Conservation (phyloP, 1,140 invertebrate genomes). For the Neotoxoptera formosana region DNA sequence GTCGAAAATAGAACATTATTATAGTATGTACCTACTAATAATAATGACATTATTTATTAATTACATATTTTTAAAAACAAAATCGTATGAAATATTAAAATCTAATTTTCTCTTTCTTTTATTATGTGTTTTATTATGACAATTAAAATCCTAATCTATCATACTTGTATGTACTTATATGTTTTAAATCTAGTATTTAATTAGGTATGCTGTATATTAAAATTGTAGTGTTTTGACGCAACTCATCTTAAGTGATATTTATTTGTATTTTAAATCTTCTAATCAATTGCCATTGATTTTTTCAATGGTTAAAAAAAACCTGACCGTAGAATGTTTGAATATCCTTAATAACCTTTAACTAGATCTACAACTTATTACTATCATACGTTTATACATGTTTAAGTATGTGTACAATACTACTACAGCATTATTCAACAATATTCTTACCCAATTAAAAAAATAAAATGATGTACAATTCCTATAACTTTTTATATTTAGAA, state of each 20-base stretch:
- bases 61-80: slow-evolving; percentile 32
- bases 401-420: not conserved
- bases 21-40: slow-evolving; percentile 38
- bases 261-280: not conserved
- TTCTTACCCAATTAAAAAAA: not conserved
- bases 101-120: slow-evolving; percentile 27
- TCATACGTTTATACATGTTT: not conserved
- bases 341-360: not conserved
- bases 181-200: not conserved
- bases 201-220: not conserved
- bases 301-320: not conserved
- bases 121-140: not conserved
- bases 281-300: not conserved
- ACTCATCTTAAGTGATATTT: not conserved
- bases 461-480: too few relatives aligned
- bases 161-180: not conserved
- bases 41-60: slow-evolving; percentile 50
- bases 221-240: not conserved
- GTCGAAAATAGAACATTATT: slow-evolving; percentile 50
- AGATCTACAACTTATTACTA: not conserved
- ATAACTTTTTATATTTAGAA: not conserved
- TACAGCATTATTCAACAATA: not conserved
- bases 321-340: not conserved
- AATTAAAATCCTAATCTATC: not conserved
- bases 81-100: slow-evolving; percentile 48